Evolutionary conservation across 2,888 invertebrate species (phyloP), one percentile per base, ranked within the genome.

Genomic region (Lymantria dispar): DNA sequence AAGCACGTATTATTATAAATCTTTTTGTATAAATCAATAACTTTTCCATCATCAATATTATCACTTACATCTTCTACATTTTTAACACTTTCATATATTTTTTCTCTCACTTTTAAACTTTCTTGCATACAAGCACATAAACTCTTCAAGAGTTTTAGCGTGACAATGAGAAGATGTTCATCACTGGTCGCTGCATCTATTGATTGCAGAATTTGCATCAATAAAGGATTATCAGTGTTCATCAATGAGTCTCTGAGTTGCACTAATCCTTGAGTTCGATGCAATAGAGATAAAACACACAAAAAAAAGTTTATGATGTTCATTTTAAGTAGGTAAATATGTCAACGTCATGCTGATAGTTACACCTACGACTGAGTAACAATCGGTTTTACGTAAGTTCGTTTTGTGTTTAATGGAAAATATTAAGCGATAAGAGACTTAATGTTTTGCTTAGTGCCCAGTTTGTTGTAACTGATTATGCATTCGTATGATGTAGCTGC

Each of bases 81-180:
- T 0, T 54, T 62, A 10, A 68, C 67, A 48, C 57, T 62, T n/a
- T 65, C 52, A 8, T 72, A 54, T 10, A 59, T 64, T 38, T 69
- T 66, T 64, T 78, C 67, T 52, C 79, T 80, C 3, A 58, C 65
- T 36, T 60, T 65, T 11, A 85, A 62, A 1, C 78, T 78, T 53
- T 84, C 78, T 9, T 70, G 71, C 80, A 90, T 83, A 59, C 89
- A 89, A 37, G 61, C 55, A 67, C 90, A 89, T 39, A 89, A 64
- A 64, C 80, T 81, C 51, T 77, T 75, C n/a, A 90, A 64, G n/a
- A 89, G 60, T 57, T 81, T 80, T 15, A 84, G 55, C 0, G 86
- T 85, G 31, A 82, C 78, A 48, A 84, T 71, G 29, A 82, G 72
- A 29, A 88, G 70, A 62, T 78, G 75, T 56, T 82, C 76, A 43